Base-by-base conservation (phyloP, 2,113 vertebrate genomes). In the Aspidoscelis tigris region DNA sequence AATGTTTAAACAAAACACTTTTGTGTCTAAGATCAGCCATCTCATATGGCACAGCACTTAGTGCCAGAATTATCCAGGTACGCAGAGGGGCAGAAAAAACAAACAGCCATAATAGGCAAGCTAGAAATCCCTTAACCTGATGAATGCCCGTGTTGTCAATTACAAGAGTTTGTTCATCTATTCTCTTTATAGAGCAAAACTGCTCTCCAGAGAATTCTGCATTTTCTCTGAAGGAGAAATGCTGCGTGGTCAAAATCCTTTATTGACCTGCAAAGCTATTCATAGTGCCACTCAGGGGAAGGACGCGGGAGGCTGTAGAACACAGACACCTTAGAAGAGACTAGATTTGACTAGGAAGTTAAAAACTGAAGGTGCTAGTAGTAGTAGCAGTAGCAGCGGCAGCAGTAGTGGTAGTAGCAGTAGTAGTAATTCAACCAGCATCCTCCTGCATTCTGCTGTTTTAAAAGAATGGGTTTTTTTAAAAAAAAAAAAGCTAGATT, bases 1-100 rank as follows among this genome's bases (percentile, higher is more conserved):
- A 24, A 72, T 80, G 78, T 83, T 73, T 82, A 86, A 87, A 90
- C 75, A 80, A 88, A 39, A 5, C 53, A 80, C 88, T 78, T 68
- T 33, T 81, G 75, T 90, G 93, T 84, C 84, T 0, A 0, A 86
- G 84, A 84, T 78, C 80, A 84, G 33, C 80, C n/a, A 66, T 76
- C 84, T 76, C 20, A 0, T 87, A 85, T 7, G 85, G 78, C 75
- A 61, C 83, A 81, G 47, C 1, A 69, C 88, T 33, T 88, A 92
- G 65, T 21, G 74, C 84, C 83, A 86, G 80, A 89, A 92, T 66
- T 73, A 69, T 73, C 73, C 21, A 26, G n/a, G 55, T 82, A 61
- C 80, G 33, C 47, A 18, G 47, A 24, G 44, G 22, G 58, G 21
- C 20, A 53, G n/a, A 20, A 76, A 75, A 73, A 8, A 50, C 73